Evolutionary conservation across 2,888 invertebrate genomes (phyloP).

Genomic region (Heteromyza rotundicornis): DNA sequence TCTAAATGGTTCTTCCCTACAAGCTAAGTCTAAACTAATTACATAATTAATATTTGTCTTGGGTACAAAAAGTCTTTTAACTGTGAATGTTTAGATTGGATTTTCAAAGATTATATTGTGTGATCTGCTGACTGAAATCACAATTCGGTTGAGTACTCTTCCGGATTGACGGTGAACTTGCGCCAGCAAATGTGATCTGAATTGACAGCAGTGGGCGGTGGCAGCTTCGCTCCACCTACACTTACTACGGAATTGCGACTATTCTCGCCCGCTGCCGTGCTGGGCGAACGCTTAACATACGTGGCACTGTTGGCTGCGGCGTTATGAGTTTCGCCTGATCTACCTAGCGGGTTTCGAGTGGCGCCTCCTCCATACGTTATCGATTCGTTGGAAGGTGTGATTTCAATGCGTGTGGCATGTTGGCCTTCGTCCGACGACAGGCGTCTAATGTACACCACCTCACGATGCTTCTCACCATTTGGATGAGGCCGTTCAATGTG

Average conservation of each 20-base stretch:
- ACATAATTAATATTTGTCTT: constrained; percentile 16
- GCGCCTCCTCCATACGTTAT: constrained; percentile 45
- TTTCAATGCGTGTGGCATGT: constrained; percentile 61
- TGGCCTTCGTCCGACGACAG: constrained; percentile 54
- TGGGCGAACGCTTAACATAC: constrained; percentile 49
- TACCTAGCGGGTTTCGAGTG: constrained; percentile 43
- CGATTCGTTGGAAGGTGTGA: constrained; percentile 59
- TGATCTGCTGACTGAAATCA: constrained; percentile 40
- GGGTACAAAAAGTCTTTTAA: constrained; percentile 42
- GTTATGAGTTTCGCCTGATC: constrained; percentile 40
- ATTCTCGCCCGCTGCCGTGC: constrained; percentile 32
- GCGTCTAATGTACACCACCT: constrained; percentile 58
- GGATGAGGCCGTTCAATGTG: background rate
- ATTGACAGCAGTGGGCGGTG: constrained; percentile 43
- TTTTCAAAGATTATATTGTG: too few species aligned
- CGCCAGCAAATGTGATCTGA: constrained; percentile 66
- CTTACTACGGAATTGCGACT: constrained; percentile 41
- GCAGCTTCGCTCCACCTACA: constrained; percentile 43
- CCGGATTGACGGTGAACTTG: constrained; percentile 60
- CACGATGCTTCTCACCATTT: constrained; percentile 52
- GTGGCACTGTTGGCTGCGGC: constrained; percentile 9
- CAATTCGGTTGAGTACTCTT: constrained; percentile 63
- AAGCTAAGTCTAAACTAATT: constrained; percentile 10
- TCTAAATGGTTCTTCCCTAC: background rate
- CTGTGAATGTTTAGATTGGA: constrained; percentile 45